Percentiles rank a stretch among this genome's conserved stretches.
These are phyloP conservation scores for Callyntrura sp. DNA, from an alignment of 2,888 invertebrate species.

Conservation along the genomic window DNA sequence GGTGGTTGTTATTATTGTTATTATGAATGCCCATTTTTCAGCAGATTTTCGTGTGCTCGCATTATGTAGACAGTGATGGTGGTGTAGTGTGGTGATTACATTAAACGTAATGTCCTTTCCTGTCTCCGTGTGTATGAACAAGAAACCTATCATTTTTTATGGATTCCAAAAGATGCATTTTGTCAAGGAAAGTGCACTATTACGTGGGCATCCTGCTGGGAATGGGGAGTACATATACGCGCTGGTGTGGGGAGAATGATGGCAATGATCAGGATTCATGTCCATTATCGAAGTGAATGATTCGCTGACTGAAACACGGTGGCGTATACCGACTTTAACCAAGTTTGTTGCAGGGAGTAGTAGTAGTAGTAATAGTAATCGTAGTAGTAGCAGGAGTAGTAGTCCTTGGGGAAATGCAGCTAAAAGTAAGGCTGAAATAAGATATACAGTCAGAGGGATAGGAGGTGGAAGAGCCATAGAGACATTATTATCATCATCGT, in stretches of 20 bases:
- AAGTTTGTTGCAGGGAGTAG: too few relatives aligned
- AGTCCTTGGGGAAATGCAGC: too few relatives aligned
- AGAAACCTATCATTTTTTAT: neutral
- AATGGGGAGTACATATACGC: neutral
- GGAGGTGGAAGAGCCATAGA: too few relatives aligned
- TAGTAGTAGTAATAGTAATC: too few relatives aligned
- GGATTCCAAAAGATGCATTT: neutral
- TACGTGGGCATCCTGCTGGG: constrained; percentile 5
- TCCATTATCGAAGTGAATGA: neutral
- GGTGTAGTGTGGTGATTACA: neutral
- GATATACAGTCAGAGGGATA: too few relatives aligned
- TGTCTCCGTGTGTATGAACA: neutral
- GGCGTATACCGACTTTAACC: neutral
- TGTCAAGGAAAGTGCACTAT: constrained; percentile 8
- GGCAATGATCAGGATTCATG: neutral
- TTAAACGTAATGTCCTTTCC: constrained; percentile 15
- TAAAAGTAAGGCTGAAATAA: too few relatives aligned
- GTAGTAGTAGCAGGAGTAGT: too few relatives aligned
- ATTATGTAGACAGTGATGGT: neutral
- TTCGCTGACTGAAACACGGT: neutral
- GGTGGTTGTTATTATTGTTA: neutral
- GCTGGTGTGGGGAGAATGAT: neutral
- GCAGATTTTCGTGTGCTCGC: too few relatives aligned
- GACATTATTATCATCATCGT: constrained; percentile 8
- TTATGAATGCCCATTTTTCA: too few relatives aligned